A percentile compares a stretch with the other conserved stretches of the same genome.
These are phyloP conservation scores for Holothuria glaberrima DNA, from an alignment of 35 echinoderm and acorn worm species.

Conservation along the genomic window DNA sequence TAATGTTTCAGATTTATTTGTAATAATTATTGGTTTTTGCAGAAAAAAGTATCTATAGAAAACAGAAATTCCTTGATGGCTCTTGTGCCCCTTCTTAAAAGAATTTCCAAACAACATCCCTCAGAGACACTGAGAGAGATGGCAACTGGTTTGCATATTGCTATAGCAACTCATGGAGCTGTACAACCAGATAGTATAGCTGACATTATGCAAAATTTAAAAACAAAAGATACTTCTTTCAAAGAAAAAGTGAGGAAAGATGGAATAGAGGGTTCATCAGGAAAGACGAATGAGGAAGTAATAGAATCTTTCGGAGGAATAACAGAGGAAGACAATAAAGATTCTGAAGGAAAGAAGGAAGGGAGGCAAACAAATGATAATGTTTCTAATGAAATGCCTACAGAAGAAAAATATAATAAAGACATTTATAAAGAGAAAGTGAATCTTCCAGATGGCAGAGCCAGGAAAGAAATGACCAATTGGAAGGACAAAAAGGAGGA, in stretches of 20 bases:
- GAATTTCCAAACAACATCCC: constrained; percentile 58
- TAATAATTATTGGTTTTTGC: neutral
- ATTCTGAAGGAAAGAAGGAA: no score
- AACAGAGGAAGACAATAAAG: neutral
- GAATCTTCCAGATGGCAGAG: neutral
- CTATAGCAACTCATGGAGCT: constrained; percentile 96
- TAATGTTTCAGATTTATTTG: neutral
- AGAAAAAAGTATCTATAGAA: constrained; percentile 70
- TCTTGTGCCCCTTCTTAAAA: constrained; percentile 74
- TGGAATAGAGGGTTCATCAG: neutral
- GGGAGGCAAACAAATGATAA: no score
- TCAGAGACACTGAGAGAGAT: constrained; percentile 66
- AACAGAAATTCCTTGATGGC: constrained; percentile 58
- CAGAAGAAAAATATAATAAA: no score
- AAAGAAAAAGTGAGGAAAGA: neutral
- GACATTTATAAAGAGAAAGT: no score
- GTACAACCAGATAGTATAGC: constrained; percentile 68
- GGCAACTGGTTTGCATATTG: constrained; percentile 72
- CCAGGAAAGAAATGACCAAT: neutral
- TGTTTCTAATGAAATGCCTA: no score
- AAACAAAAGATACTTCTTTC: no score
- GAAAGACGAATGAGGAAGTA: neutral
- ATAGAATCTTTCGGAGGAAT: neutral
- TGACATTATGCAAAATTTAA: constrained; percentile 49
- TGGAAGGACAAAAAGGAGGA: neutral